Base-by-base conservation (phyloP, 1,140 invertebrate species). In the Lethrus apterus region DNA sequence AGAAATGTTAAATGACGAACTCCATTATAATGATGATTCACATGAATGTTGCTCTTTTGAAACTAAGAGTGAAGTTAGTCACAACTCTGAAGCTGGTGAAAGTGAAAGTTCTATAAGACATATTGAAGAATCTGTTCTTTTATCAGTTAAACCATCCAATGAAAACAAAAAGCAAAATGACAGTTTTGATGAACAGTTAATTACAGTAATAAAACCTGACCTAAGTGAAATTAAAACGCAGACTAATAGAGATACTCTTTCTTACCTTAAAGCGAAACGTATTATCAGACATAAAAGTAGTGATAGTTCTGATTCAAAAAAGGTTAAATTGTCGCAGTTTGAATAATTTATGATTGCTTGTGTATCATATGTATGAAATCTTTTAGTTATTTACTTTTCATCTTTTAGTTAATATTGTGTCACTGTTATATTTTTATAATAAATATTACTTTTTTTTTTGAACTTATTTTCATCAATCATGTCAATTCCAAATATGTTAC, bases 211-310 rank as follows among this genome's bases (percentile, higher is more conserved):
- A n/a, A 61, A 56, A 49, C 52, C 57, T 5, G 48, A 58, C 41
- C 11, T 60, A n/a, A 54, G 49, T 50, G 56, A 63, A 46, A 52
- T 54, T n/a, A 56, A 56, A 44, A 54, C 51, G 44, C 54, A 44
- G 17, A 48, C 48, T 29, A 61, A 56, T 49, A 56, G 54, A 45
- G 61, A 63, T 19, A 59, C 64, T 26, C 50, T 66, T 41, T 63
- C 57, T 14, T 64, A 63, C 48, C 53, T 66, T 33, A 65, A 65
- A 52, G 52, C 64, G 3, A 66, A 66, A 49, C 50, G 62, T 15
- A 64, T 64, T 34, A 46, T 52, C 29, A 52, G 57, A 41, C 59
- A 58, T 50, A 64, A 63, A 52, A 48, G 47, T 55, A 44, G 30
- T 29, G 49, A 50, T 11, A 40, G 29, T 20, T 30, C 44, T 23